Conservation (phyloP, 2,113 vertebrate genomes). For the human (Homo sapiens) region GRCh38 chr6:25653501-25654000, state of each 20-base stretch:
- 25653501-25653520: fast-evolving
- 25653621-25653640: background rate
- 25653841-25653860: background rate
- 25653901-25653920: background rate
- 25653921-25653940: background rate
- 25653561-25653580: conserved; percentile 5
- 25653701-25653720: background rate
- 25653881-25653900: background rate
- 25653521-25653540: conserved; percentile 28
- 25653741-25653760: conserved; percentile 4
- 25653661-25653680: conserved; percentile 58
- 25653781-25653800: background rate
- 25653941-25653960: background rate
- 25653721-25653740: conserved; percentile 19
- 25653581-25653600: conserved; percentile 59
- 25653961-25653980: background rate
- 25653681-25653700: fast-evolving
- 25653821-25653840: background rate
- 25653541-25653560: conserved; percentile 6
- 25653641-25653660: background rate
- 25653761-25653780: background rate
- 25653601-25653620: background rate
- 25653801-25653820: background rate
- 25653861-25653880: background rate
- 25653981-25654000: background rate